Evolutionary conservation across 2,113 vertebrate genomes (phyloP).

Genomic region (Passer domesticus): DNA sequence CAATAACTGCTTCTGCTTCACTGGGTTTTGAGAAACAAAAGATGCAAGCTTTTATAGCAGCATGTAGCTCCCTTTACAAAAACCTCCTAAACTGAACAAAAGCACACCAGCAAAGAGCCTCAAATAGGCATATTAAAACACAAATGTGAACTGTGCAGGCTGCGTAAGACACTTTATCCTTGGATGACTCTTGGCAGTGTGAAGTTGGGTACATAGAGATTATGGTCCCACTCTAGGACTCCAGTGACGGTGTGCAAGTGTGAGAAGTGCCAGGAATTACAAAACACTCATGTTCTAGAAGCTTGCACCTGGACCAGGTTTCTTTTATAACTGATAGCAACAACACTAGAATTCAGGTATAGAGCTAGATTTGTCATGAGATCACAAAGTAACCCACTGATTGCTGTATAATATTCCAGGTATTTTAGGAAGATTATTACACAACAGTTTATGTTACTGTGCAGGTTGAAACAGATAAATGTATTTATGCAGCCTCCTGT

Average conservation of each 20-base stretch:
- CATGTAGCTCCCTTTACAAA: background rate
- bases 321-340: background rate
- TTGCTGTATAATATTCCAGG: background rate
- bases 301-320: background rate
- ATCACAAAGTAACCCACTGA: background rate
- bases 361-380: background rate
- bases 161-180: background rate
- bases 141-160: background rate
- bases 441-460: background rate
- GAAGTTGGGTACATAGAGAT: background rate
- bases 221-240: background rate
- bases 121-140: background rate
- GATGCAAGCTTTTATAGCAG: background rate
- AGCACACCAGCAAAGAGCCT: background rate
- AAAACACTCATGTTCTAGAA: background rate
- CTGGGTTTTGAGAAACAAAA: background rate
- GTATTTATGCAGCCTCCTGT: background rate
- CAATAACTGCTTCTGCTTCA: background rate
- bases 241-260: background rate
- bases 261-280: background rate
- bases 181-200: background rate
- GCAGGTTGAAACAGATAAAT: background rate
- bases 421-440: background rate
- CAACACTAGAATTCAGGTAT: background rate
- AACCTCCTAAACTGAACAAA: background rate